phyloP scores from a whole-genome alignment of 1,140 invertebrate species.

The Drosophila micromelanica region DNA sequence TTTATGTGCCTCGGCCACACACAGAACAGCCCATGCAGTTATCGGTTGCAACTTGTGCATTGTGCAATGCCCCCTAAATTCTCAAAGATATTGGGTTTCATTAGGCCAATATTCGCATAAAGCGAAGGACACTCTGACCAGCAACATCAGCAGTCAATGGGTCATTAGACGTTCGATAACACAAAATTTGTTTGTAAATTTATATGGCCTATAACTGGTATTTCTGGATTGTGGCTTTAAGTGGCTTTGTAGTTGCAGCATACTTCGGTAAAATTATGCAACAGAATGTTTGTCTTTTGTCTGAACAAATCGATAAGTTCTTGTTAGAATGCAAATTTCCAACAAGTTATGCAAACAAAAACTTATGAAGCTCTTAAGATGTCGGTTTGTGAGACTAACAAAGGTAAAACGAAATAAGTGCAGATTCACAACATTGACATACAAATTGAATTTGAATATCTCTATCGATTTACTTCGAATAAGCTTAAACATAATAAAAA shows the following conservation, averaged over 20 bases:
- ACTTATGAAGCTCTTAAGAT: conserved; percentile 10
- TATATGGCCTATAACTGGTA: conserved; percentile 35
- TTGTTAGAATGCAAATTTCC: conserved; percentile 11
- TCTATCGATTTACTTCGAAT: no score
- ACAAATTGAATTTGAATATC: background rate
- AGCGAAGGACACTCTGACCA: background rate
- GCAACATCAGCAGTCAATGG: conserved; percentile 55
- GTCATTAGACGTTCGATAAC: conserved; percentile 68
- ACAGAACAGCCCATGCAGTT: conserved; percentile 35
- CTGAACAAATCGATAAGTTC: conserved; percentile 22
- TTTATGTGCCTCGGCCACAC: conserved; percentile 24
- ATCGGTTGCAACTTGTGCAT: conserved; percentile 56
- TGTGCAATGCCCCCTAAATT: conserved; percentile 57
- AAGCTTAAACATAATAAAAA: no score
- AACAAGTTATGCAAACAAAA: conserved; percentile 22
- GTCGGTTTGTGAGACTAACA: background rate
- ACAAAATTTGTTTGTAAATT: conserved; percentile 61
- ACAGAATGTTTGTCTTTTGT: conserved; percentile 7
- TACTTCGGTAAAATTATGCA: conserved; percentile 13
- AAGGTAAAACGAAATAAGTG: background rate
- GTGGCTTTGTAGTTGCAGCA: conserved; percentile 20
- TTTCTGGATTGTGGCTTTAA: conserved; percentile 30
- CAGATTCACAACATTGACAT: background rate
- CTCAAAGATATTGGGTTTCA: conserved; percentile 78
- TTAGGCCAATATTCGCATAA: conserved; percentile 55